A percentile compares a stretch with the other conserved stretches of the same genome.
These are phyloP conservation scores for Podarcis siculus DNA, from an alignment of 2,797 vertebrate genomes.

Conservation along the genomic window DNA sequence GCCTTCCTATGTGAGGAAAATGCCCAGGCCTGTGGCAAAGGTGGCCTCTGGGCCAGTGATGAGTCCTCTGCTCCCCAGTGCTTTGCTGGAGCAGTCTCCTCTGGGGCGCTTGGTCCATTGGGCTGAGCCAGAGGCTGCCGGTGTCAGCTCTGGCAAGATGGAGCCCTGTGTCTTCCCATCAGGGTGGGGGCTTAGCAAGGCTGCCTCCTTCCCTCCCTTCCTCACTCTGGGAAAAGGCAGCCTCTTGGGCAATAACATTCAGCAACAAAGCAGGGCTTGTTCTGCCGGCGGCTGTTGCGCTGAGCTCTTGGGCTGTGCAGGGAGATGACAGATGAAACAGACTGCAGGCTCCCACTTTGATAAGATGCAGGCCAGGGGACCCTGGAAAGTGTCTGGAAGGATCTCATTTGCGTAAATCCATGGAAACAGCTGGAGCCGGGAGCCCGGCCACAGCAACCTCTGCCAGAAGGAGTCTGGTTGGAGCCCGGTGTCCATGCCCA, in stretches of 20 bases:
- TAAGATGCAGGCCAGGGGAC: neutral
- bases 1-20: neutral
- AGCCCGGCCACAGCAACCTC: neutral
- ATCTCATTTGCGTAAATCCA: conserved; percentile 21
- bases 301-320: neutral
- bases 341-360: neutral
- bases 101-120: no score
- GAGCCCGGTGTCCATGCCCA: neutral
- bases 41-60: neutral
- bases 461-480: neutral
- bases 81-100: no score
- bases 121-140: neutral
- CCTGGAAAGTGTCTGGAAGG: conserved; percentile 10
- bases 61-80: no score
- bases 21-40: neutral
- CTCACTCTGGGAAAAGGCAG: neutral
- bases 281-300: neutral
- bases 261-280: neutral
- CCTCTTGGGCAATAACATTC: neutral
- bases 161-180: neutral
- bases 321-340: neutral
- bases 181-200: neutral
- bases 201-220: no score
- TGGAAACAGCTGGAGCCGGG: neutral
- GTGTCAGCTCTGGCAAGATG: neutral